phyloP scores from a whole-genome alignment of 30 jellyfish, hydroid and myxozoan genomes.

The Pseudorhiza aurosa region DNA sequence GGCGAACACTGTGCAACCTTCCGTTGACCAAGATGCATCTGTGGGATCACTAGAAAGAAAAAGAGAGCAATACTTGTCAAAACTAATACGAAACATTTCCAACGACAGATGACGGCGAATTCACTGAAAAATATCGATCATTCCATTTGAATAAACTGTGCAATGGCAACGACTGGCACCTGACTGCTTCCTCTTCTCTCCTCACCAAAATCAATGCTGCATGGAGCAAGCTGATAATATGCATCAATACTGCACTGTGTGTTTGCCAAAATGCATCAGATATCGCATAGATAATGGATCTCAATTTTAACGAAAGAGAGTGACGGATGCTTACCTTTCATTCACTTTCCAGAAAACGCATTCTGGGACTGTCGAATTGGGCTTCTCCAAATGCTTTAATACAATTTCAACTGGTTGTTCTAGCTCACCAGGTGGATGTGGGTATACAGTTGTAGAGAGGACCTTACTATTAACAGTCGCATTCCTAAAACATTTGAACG shows the following conservation, averaged over 20 bases:
- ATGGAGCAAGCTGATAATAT: no score
- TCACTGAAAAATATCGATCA: no score
- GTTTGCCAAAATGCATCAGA: no score
- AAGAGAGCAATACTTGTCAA: background rate
- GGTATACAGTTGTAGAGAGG: slow-evolving; percentile 56
- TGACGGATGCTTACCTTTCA: slow-evolving; percentile 54
- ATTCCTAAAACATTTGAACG: background rate
- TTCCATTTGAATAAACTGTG: no score
- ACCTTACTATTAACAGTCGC: slow-evolving; percentile 63
- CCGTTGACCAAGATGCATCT: slow-evolving; percentile 63
- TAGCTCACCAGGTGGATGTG: slow-evolving; percentile 43
- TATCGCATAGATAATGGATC: no score
- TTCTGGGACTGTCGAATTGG: slow-evolving; percentile 48
- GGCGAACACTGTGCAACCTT: slow-evolving; percentile 64
- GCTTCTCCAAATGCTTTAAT: slow-evolving; percentile 41
- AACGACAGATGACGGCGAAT: no score
- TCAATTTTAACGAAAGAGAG: no score
- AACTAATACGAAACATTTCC: background rate
- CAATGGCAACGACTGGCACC: no score
- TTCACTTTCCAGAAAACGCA: slow-evolving; percentile 65
- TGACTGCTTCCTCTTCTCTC: no score
- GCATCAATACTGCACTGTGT: no score
- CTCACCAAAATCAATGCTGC: no score
- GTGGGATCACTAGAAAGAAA: slow-evolving; percentile 35
- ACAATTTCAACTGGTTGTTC: slow-evolving; percentile 56